A percentile compares a stretch with the other conserved stretches of the same genome.
These are phyloP conservation scores for Lamellibrachia satsuma DNA, from an alignment of 2,888 invertebrate species.

Conservation along the genomic window DNA sequence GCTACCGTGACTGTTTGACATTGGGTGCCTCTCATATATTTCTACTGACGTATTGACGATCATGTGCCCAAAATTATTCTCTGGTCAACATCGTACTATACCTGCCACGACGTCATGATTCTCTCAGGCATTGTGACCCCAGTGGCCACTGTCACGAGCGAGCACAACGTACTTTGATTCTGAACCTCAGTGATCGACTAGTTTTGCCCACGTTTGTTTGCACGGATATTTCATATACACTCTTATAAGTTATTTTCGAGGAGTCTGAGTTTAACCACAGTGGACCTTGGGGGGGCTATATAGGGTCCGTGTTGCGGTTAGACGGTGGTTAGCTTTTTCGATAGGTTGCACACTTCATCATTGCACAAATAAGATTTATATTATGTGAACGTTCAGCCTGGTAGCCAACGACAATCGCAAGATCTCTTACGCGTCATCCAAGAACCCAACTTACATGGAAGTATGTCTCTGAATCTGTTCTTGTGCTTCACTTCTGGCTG, in stretches of 20 bases:
- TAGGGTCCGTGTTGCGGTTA: not conserved
- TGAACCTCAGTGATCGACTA: not conserved
- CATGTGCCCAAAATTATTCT: no score
- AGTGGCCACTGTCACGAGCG: not conserved
- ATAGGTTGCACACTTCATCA: not conserved
- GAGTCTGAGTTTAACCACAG: not conserved
- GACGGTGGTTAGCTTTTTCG: not conserved
- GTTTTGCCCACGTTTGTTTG: not conserved
- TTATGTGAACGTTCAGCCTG: not conserved
- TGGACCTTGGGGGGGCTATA: not conserved
- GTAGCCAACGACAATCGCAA: not conserved
- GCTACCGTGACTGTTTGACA: no score
- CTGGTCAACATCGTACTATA: no score
- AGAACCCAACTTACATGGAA: not conserved
- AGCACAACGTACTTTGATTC: not conserved
- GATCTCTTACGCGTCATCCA: not conserved
- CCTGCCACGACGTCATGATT: no score
- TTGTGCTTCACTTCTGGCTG: not conserved
- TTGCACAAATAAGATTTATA: not conserved
- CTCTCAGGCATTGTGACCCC: not conserved
- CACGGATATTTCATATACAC: not conserved
- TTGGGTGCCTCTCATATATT: no score
- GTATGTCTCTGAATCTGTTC: conserved; percentile 6
- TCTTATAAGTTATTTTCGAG: not conserved
- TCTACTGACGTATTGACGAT: no score